Base-by-base conservation (phyloP, 2,113 vertebrate genomes). In the Lagenorhynchus albirostris region DNA sequence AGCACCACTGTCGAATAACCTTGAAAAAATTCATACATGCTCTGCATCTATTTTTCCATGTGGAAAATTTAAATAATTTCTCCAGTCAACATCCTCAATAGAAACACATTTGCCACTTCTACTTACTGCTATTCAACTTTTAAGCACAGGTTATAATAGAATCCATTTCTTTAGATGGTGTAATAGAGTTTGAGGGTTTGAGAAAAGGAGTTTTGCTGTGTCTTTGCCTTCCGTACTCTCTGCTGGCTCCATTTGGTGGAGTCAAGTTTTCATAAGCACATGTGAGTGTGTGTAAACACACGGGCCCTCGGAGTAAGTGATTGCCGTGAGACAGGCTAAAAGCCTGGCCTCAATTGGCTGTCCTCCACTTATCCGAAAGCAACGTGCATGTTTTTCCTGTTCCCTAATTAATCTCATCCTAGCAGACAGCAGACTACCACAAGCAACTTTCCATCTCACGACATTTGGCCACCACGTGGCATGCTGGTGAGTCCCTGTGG, bases 371-470 rank as follows among this genome's bases (percentile, higher is more conserved):
- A 83, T 63, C 85, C 2, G 36, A 96, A 93, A 94, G 73, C 41
- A 94, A 17, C 3, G 23, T 58, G 4, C 8, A 3, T 71, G 58
- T 92, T 96, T 89, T 79, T 65, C 33, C 73, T 97, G 44, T 55
- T 92, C 60, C 44, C 70, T 94, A 73, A 92, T 90, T 85, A 90
- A 87, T 47, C 60, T 94, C 83, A 62, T 68, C n/a, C 33, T 33
- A 55, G 87, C 60, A 70, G 77, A 91, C 23, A 83, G 53, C 68
- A 84, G 60, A 50, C 38, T 31, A 13, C 53, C 92, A 93, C 65
- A 77, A 68, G 41, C 53, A 50, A 14, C 81, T 84, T 23, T n/a
- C 10, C 23, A 50, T 50, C 65, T 83, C 38, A 8, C 7, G 31
- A 44, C 53, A 81, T 53, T 93, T 80, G 86, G 58, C 26, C 62